These are phyloP conservation scores for Intellagama lesueurii DNA, from an alignment of 2,797 vertebrate genomes.

Conservation along the genomic window DNA sequence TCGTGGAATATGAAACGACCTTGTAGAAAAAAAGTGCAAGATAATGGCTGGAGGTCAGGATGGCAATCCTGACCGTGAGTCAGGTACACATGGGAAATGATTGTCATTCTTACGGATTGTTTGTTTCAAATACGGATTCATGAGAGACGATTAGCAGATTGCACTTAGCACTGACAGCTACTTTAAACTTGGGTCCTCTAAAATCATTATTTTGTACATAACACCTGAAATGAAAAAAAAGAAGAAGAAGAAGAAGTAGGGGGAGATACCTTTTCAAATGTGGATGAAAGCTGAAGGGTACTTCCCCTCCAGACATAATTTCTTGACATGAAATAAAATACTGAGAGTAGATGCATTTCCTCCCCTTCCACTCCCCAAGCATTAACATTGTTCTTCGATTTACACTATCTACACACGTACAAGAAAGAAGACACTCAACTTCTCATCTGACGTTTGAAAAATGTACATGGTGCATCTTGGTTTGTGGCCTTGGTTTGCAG, in stretches of 20 bases:
- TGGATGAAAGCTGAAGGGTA: slow-evolving; percentile 84
- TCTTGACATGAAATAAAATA: slow-evolving; percentile 91
- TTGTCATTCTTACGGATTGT: slow-evolving; percentile 82
- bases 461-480: slow-evolving; percentile 50
- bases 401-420: slow-evolving; percentile 86
- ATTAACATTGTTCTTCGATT: slow-evolving; percentile 79
- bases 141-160: slow-evolving; percentile 80
- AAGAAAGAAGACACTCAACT: slow-evolving; percentile 67
- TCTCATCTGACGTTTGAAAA: slow-evolving; percentile 43
- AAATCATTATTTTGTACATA: slow-evolving; percentile 82
- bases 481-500: slow-evolving; percentile 60
- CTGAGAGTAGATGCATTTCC: slow-evolving; percentile 80
- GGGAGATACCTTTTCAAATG: slow-evolving; percentile 80
- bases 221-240: slow-evolving; percentile 75
- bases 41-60: slow-evolving; percentile 12
- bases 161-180: slow-evolving; percentile 85
- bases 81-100: slow-evolving; percentile 76
- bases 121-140: slow-evolving; percentile 59
- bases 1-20: slow-evolving; percentile 2
- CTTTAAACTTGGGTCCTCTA: slow-evolving; percentile 84
- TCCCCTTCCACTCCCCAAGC: slow-evolving; percentile 78
- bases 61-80: slow-evolving; percentile 57
- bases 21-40: not conserved
- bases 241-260: not conserved
- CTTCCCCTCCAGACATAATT: slow-evolving; percentile 73